Base-by-base conservation (phyloP, 1,140 invertebrate genomes). In the Eurosta solidaginis region DNA sequence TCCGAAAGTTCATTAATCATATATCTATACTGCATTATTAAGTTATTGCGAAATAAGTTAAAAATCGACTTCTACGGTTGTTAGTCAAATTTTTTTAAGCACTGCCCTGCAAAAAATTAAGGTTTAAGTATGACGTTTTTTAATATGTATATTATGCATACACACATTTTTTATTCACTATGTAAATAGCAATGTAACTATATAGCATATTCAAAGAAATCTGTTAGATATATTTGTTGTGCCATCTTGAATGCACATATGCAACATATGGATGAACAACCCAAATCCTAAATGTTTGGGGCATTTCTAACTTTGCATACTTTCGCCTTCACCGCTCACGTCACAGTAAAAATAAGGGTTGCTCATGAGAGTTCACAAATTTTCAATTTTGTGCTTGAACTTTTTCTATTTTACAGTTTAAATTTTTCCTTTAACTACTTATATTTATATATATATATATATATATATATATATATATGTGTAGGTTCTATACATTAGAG, bases 191-290 rank as follows among this genome's bases (percentile, higher is more conserved):
- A n/a, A n/a, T n/a, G n/a, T n/a, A n/a, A n/a, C 6, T 68, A 2
- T 68, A 4, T 25, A 49, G 25, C 4, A 52, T 17, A 52, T 52
- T 5, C 20, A 1, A 7, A 22, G 2, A 22, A 40, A 33, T 25
- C 12, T 33, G 27, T 59, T 59, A 29, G 22, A 36, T 40, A 40
- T 22, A 40, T n/a, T 54, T 68, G n/a, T 40, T 22, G 33, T 1
- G 6, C 29, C 59, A 68, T 40, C 2, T 10, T 68, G 59, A 10
- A 40, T 68, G 59, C 59, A n/a, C n/a, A n/a, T n/a, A n/a, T 20
- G 12, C 59, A 68, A 68, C 59, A 68, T 68, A 68, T 68, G 59
- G 59, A n/a, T 33, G 33, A 22, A 68, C 59, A 68, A 68, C 59
- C 17, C 59, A 68, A 3, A 68, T 20, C 33, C 17, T 1, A 22